Base-by-base conservation (phyloP, 2,888 invertebrate species). In the Liopterus haemorrhoidalis region DNA sequence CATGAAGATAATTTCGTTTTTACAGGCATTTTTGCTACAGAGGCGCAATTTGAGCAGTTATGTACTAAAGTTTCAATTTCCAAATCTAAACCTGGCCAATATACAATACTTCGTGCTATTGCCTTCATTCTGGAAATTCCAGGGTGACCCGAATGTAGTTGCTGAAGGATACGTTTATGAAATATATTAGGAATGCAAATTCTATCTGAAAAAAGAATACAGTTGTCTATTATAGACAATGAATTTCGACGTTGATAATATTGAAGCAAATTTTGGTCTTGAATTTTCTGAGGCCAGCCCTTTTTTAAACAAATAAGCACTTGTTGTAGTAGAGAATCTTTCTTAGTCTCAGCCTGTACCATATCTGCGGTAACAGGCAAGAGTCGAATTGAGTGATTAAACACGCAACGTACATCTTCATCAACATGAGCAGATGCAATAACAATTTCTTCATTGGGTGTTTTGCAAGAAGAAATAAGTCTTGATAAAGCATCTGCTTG, bases 61-160 rank as follows among this genome's bases (percentile, higher is more conserved):
- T n/a, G n/a, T 8, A 20, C 39, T 12, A 22, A 21, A 25, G 32
- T 6, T 48, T 56, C 57, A n/a, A 61, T 59, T 11, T 59, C 56
- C 1, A 47, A 21, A 19, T 57, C 54, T 11, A 58, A 49, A 12
- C 31, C 38, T 4, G 56, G 54, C 57, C 55, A 59, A 41, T 44
- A 60, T 16, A 54, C 54, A 38, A 50, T 53, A 20, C 55, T 49
- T 39, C 57, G 48, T 4, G 58, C 60, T 9, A 59, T 33, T 12
- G 52, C 39, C 49, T 62, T 61, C 51, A 56, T 57, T 41, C 54
- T 53, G 22, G 53, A 55, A 9, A 54, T 52, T 12, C 57, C 62
- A 4, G 53, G 49, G 41, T 63, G n/a, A n/a, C n/a, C n/a, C n/a
- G n/a, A n/a, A n/a, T n/a, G n/a, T n/a, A n/a, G n/a, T n/a, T n/a